These are phyloP conservation scores for Ctenicera cuprea DNA, from an alignment of 2,888 invertebrate species.

Conservation along the genomic window DNA sequence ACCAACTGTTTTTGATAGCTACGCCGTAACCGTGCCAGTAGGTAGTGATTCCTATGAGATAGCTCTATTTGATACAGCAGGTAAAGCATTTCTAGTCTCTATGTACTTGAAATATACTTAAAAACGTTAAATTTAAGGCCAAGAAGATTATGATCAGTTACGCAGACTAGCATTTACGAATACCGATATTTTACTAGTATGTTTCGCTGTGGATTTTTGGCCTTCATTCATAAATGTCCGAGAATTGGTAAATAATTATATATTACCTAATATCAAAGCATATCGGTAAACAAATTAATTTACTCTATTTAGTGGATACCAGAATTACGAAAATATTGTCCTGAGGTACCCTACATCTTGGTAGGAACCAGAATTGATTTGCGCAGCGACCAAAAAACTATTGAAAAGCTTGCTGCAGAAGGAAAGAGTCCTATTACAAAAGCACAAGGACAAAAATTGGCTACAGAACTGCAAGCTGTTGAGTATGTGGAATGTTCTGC, in stretches of 20 bases:
- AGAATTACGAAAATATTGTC: conserved; percentile 42
- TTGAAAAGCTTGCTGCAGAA: conserved; percentile 30
- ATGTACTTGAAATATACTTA: not conserved
- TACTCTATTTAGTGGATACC: conserved; percentile 52
- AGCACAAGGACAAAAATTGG: conserved; percentile 37
- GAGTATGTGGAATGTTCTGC: conserved; percentile 49
- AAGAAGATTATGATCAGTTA: conserved; percentile 98
- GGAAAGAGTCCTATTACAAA: conserved; percentile 33
- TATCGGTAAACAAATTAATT: too few relatives aligned
- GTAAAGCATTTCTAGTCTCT: conserved; percentile 68
- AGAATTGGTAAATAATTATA: conserved; percentile 83
- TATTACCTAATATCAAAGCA: too few relatives aligned
- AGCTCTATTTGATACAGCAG: conserved; percentile 99
- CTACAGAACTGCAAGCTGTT: conserved; percentile 39
- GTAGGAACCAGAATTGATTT: conserved; percentile 49
- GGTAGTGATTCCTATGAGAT: conserved; percentile 99
- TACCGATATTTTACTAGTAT: conserved; percentile 99
- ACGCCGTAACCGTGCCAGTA: conserved; percentile 99
- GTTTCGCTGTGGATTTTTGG: conserved; percentile 99
- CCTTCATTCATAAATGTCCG: conserved; percentile 99
- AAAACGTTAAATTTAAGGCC: conserved; percentile 75
- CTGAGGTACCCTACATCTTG: conserved; percentile 39
- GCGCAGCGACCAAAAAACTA: conserved; percentile 22
- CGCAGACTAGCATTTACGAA: conserved; percentile 98
- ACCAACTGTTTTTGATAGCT: conserved; percentile 97